Percentiles rank a stretch among this genome's conserved stretches.
Conservation (phyloP, 2,113 vertebrate species). For the Columba livia region DNA sequence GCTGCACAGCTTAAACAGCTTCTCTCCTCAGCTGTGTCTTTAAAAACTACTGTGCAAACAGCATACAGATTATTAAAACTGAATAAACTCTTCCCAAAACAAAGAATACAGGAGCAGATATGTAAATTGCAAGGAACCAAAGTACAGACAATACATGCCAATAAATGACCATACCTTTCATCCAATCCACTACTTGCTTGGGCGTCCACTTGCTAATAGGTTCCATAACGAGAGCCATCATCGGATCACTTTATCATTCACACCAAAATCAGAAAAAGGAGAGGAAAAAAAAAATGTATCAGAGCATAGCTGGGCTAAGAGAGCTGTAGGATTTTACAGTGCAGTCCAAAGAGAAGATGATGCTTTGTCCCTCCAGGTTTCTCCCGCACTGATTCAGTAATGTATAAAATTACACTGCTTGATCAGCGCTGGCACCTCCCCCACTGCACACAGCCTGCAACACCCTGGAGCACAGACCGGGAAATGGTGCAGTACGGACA, state of each 20-base stretch:
- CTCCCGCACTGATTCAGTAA: conserved; percentile 78
- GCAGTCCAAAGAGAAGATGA: conserved; percentile 80
- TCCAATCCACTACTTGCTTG: conserved; percentile 92
- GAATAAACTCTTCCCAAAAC: conserved; percentile 61
- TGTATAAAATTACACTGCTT: conserved; percentile 76
- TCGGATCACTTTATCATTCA: conserved; percentile 82
- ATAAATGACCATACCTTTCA: conserved; percentile 85
- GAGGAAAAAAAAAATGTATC: conserved; percentile 69
- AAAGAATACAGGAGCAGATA: conserved; percentile 11
- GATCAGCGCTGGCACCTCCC: conserved; percentile 73
- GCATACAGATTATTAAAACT: conserved; percentile 29
- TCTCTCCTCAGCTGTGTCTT: conserved; percentile 32
- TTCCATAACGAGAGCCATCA: conserved; percentile 92
- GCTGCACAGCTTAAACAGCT: conserved; percentile 17
- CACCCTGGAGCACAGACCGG: conserved; percentile 71
- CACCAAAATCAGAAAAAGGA: conserved; percentile 65
- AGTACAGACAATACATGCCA: conserved; percentile 37
- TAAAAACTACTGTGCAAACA: conserved; percentile 56
- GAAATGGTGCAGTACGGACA: conserved; percentile 85
- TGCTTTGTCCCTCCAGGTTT: conserved; percentile 75
- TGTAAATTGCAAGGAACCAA: conserved; percentile 11
- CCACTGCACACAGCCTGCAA: conserved; percentile 73
- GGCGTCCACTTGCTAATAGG: conserved; percentile 92
- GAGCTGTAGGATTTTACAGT: conserved; percentile 75
- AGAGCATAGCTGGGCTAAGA: conserved; percentile 81